These are phyloP conservation scores for Cheilinus undulatus DNA, from an alignment of 2,113 vertebrate genomes.

Conservation along the genomic window DNA sequence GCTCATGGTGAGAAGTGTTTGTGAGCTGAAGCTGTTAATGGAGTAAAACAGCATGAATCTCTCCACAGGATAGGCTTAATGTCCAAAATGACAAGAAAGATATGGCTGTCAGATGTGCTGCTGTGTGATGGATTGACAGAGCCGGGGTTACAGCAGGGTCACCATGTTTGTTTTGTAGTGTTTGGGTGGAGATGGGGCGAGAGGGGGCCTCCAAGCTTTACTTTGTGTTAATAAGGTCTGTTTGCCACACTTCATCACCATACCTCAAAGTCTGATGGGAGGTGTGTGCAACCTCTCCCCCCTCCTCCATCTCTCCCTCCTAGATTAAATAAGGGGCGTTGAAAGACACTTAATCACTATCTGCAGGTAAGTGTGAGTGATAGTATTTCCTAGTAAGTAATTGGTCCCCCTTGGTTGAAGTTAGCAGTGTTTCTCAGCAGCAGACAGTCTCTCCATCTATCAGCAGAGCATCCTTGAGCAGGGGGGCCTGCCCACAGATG, in stretches of 20 bases:
- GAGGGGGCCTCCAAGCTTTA: constrained; percentile 54
- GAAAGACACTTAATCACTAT: constrained; percentile 64
- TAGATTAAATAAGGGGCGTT: constrained; percentile 27
- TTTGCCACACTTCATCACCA: constrained; percentile 78
- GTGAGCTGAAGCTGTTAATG: constrained; percentile 58
- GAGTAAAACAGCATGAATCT: constrained; percentile 65
- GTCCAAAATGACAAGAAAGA: constrained; percentile 60
- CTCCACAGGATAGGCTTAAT: constrained; percentile 60
- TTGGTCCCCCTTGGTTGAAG: constrained; percentile 60
- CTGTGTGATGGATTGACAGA: constrained; percentile 78
- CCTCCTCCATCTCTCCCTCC: not conserved
- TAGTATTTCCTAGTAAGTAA: constrained; percentile 60
- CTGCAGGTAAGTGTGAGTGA: constrained; percentile 64
- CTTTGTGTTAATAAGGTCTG: constrained; percentile 74
- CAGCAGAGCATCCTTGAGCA: constrained; percentile 47
- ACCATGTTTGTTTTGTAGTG: constrained; percentile 75
- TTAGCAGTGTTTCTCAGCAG: constrained; percentile 39
- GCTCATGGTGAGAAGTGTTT: constrained; percentile 35
- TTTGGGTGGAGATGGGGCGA: constrained; percentile 66
- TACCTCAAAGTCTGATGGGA: constrained; percentile 63
- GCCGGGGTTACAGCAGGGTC: constrained; percentile 76
- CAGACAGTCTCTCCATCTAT: constrained; percentile 54
- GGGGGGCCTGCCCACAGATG: not conserved
- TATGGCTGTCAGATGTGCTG: constrained; percentile 38
- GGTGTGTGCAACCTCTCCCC: constrained; percentile 45